phyloP scores from a whole-genome alignment of 2,888 invertebrate species.

The Philhelius pedissequus region DNA sequence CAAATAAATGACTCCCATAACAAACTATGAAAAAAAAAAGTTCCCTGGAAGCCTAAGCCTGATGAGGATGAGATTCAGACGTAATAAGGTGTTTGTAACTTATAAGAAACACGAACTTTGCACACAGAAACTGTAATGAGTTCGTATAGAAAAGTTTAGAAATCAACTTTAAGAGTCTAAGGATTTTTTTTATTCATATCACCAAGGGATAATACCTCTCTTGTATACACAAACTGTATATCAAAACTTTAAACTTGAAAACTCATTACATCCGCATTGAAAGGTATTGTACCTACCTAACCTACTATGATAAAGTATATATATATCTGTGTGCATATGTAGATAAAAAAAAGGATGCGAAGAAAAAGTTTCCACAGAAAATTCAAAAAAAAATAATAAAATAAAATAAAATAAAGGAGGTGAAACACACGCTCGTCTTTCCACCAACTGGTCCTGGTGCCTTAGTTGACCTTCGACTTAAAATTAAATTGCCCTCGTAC shows the following conservation, averaged over 20 bases:
- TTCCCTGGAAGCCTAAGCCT: neutral
- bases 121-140: neutral
- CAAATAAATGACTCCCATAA: neutral
- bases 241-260: slow-evolving; percentile 34
- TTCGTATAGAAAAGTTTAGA: neutral
- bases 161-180: neutral
- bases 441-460: neutral
- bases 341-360: neutral
- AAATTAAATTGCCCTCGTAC: slow-evolving; percentile 33
- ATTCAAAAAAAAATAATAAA: neutral
- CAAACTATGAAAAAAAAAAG: neutral
- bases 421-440: neutral
- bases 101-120: neutral
- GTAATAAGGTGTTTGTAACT: slow-evolving; percentile 1
- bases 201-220: neutral
- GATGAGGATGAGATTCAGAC: neutral
- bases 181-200: slow-evolving; percentile 21
- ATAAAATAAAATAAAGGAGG: neutral
- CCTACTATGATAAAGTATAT: neutral
- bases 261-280: slow-evolving; percentile 36
- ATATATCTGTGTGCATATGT: too few relatives aligned
- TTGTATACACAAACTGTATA: neutral
- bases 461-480: slow-evolving; percentile 38
- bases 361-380: neutral
- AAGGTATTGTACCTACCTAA: neutral